Conservation (phyloP, 2,888 invertebrate species). For the Drosophila affinis region DNA sequence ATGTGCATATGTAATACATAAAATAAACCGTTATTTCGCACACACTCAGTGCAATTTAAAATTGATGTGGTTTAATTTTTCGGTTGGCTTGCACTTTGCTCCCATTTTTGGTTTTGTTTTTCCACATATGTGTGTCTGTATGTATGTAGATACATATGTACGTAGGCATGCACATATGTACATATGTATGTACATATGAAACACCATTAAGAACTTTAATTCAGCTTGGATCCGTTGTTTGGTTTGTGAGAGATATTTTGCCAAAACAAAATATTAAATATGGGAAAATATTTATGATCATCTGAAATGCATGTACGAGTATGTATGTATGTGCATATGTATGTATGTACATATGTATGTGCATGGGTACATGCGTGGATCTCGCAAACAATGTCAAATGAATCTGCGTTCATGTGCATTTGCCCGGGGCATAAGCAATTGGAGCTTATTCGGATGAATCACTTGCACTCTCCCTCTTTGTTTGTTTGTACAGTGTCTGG, state of each 20-base stretch:
- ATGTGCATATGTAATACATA: no score
- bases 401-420: conserved; percentile 9
- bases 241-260: not conserved
- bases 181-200: no score
- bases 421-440: conserved; percentile 15
- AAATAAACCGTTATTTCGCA: no score
- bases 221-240: conserved; percentile 8
- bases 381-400: not conserved
- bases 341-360: not conserved
- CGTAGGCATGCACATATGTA: no score
- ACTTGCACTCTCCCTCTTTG: conserved; percentile 14
- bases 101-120: no score
- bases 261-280: not conserved
- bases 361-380: not conserved
- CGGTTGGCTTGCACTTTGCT: no score
- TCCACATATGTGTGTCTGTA: no score
- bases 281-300: not conserved
- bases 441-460: conserved; percentile 23
- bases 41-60: no score
- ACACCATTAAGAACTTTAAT: conserved; percentile 18
- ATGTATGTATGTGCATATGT: not conserved
- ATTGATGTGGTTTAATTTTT: no score
- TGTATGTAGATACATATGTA: no score
- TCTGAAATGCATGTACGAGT: not conserved
- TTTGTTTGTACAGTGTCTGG: not conserved